Evolutionary conservation across 2,113 vertebrate genomes (phyloP).

Genomic region (Lota lota): DNA sequence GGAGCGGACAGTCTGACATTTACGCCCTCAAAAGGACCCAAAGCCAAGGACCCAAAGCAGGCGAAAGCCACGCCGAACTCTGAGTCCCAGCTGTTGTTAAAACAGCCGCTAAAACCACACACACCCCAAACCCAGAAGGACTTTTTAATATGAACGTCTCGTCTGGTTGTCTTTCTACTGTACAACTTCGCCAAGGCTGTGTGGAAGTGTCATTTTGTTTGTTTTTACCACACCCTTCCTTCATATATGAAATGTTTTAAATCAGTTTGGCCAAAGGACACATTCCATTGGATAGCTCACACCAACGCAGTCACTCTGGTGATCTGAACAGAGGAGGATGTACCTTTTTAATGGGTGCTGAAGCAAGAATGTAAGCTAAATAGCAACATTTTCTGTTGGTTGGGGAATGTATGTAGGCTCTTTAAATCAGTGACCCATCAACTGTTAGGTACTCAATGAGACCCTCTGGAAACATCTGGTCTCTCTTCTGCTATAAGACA

Average conservation of each 20-base stretch:
- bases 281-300: conserved; percentile 18
- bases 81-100: conserved; percentile 70
- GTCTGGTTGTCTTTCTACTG: conserved; percentile 72
- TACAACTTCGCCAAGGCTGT: conserved; percentile 65
- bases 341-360: conserved; percentile 36
- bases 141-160: conserved; percentile 81
- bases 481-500: conserved; percentile 25
- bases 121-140: conserved; percentile 83
- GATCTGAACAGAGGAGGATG: conserved; percentile 31
- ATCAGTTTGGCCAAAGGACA: not conserved
- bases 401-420: conserved; percentile 67
- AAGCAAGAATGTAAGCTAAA: conserved; percentile 65
- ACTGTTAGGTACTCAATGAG: conserved; percentile 62
- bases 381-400: conserved; percentile 65
- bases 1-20: conserved; percentile 59
- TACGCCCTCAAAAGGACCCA: conserved; percentile 71
- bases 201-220: conserved; percentile 44
- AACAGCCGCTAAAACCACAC: conserved; percentile 76
- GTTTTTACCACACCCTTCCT: conserved; percentile 66
- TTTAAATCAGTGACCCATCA: conserved; percentile 50
- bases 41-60: conserved; percentile 73
- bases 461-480: conserved; percentile 57
- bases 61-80: conserved; percentile 71
- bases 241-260: conserved; percentile 14
- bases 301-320: conserved; percentile 11